Percentiles rank a stretch among this genome's conserved stretches.
Conservation (phyloP, 35 echinoderm and acorn worm species). For the Heliocidaris tuberculata region DNA sequence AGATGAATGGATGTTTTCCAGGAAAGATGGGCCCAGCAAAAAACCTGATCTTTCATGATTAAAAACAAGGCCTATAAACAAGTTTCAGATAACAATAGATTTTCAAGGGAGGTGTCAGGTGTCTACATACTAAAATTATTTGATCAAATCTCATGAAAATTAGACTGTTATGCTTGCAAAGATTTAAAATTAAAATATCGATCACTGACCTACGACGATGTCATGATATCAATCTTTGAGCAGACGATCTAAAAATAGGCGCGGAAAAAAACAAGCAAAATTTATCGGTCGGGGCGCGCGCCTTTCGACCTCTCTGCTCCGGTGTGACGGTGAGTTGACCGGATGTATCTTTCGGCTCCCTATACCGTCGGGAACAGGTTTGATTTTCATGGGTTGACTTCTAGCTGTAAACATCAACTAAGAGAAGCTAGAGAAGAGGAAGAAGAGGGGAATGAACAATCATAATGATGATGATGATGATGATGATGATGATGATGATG, state of each 20-base stretch:
- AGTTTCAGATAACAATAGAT: no score
- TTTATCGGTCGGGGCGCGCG: neutral
- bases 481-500: no score
- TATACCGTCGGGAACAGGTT: neutral
- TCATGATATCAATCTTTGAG: neutral
- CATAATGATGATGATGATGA: neutral
- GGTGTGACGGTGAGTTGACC: neutral
- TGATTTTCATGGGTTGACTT: neutral
- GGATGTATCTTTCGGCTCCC: neutral
- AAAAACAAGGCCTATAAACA: no score
- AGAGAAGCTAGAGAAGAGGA: neutral
- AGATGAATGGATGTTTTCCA: no score
- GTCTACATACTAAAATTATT: no score
- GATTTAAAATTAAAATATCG: neutral
- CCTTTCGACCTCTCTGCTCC: neutral
- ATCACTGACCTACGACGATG: neutral
- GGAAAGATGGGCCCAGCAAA: no score
- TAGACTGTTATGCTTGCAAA: no score
- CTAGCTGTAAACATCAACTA: neutral
- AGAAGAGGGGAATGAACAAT: neutral
- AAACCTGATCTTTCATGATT: no score
- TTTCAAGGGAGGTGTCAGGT: no score
- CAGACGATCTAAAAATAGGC: neutral
- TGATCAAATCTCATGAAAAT: no score
- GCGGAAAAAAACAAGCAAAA: conserved; percentile 1